Evolutionary conservation across 2,888 invertebrate species (phyloP), one percentile per base, ranked within the genome.

Genomic region (Oxycera nigricornis): DNA sequence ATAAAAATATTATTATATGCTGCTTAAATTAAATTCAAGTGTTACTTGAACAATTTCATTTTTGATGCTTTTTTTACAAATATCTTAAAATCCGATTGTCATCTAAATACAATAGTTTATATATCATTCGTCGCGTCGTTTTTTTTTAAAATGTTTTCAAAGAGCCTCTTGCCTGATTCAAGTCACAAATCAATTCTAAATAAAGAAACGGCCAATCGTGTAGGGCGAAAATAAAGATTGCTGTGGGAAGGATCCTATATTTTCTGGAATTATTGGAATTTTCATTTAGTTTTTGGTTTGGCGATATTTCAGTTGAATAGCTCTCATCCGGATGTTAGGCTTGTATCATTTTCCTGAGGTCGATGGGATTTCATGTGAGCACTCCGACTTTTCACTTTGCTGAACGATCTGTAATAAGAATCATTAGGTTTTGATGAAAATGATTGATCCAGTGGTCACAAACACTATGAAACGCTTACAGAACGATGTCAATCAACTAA

Each of bases 301-400:
- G 31, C 28, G 35, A 35, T 61, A 28, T 41, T 46, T 67, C 41
- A 31, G 65, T 70, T 70, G 65, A 24, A 46, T 61, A 55, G 62
- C 26, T 28, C 30, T 65, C 65, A 65, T 65, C 65, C 39, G 11
- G 65, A 65, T 39, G 41, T 65, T 68, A 28, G 9, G 68, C 74
- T 62, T 70, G 68, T 73, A 61, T 93, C 94, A 86, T 92, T 90
- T 88, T 95, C 95, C 85, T 93, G 92, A 81, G 94, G 93, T 84
- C 95, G 92, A 88, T 98, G 98, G 80, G 96, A 97, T 89, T 98
- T 98, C 98, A 98, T 98, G 88, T 98, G 98, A 79, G 98, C 98
- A 88, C 97, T 98, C 87, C 98, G 92, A 89, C 97, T 98, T 90
- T 97, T 97, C 84, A 97, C 95, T 90, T 97, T 97, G 88, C 92